These are phyloP conservation scores for Gila orcuttii DNA, from an alignment of 2,113 vertebrate genomes.

Conservation along the genomic window DNA sequence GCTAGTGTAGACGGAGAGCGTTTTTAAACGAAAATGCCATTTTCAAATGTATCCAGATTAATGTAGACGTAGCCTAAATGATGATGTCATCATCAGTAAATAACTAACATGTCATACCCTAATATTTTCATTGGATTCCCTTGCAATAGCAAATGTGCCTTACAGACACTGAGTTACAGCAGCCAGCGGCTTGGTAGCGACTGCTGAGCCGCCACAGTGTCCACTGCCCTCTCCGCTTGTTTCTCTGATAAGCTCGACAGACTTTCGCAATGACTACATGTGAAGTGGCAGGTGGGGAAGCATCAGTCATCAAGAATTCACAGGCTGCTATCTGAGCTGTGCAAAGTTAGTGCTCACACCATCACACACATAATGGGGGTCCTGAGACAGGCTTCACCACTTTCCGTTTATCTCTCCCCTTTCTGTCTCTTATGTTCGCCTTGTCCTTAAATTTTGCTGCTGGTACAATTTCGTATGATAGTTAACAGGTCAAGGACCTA, in stretches of 20 bases:
- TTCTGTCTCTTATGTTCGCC: constrained; percentile 9
- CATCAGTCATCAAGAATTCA: constrained; percentile 65
- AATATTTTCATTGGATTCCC: too few species aligned
- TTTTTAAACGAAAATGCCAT: too few species aligned
- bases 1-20: too few species aligned
- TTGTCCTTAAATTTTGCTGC: neutral
- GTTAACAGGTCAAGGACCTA: neutral
- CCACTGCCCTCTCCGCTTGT: constrained; percentile 51
- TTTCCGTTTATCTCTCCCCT: constrained; percentile 45
- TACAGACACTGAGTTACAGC: too few species aligned
- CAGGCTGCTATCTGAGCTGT: constrained; percentile 67
- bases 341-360: constrained; percentile 32
- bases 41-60: too few species aligned
- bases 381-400: constrained; percentile 12
- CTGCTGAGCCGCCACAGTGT: constrained; percentile 43
- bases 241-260: constrained; percentile 60
- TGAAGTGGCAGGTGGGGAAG: constrained; percentile 48
- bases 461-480: neutral
- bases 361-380: constrained; percentile 41
- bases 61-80: too few species aligned
- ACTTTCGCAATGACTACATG: constrained; percentile 54
- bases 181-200: constrained; percentile 14
- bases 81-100: too few species aligned
- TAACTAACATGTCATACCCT: too few species aligned
- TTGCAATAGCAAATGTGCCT: too few species aligned